Evolutionary conservation across 92 coral and sea anemone genomes (phyloP).

Genomic region (Porites lobata): DNA sequence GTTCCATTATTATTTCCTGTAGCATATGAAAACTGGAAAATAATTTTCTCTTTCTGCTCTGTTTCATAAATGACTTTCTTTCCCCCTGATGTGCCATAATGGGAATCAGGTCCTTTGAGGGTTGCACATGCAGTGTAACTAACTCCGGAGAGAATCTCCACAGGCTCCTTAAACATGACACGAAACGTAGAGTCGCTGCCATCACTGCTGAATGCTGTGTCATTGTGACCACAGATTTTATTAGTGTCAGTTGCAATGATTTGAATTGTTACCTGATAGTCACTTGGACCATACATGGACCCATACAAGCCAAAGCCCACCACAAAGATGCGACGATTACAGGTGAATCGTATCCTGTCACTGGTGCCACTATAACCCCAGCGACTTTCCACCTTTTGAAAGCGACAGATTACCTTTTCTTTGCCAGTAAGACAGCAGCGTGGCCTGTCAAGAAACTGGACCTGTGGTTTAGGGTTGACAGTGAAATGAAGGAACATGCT

Average conservation of each 20-base stretch:
- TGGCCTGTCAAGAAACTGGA: constrained; percentile 92
- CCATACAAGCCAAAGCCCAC: constrained; percentile 98
- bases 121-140: constrained; percentile 94
- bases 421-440: constrained; percentile 96
- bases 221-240: constrained; percentile 88
- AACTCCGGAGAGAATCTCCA: constrained; percentile 83
- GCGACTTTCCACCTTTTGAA: constrained; percentile 94
- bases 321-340: constrained; percentile 90
- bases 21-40: constrained; percentile 94
- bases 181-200: constrained; percentile 92
- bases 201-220: constrained; percentile 97
- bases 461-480: constrained; percentile 94
- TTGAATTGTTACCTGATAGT: constrained; percentile 93
- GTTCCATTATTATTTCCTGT: constrained; percentile 98
- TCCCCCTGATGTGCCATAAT: constrained; percentile 95
- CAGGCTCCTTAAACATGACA: constrained; percentile 97
- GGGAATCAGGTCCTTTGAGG: constrained; percentile 94
- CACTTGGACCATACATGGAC: constrained; percentile 97
- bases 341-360: constrained; percentile 93
- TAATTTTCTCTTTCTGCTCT: constrained; percentile 86
- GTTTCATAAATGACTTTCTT: constrained; percentile 86
- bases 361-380: constrained; percentile 99
- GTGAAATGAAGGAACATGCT: constrained; percentile 92
- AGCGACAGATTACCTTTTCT: constrained; percentile 89
- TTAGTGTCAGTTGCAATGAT: constrained; percentile 83